phyloP scores from a whole-genome alignment of 2,888 invertebrate genomes.

The Amiota minor region DNA sequence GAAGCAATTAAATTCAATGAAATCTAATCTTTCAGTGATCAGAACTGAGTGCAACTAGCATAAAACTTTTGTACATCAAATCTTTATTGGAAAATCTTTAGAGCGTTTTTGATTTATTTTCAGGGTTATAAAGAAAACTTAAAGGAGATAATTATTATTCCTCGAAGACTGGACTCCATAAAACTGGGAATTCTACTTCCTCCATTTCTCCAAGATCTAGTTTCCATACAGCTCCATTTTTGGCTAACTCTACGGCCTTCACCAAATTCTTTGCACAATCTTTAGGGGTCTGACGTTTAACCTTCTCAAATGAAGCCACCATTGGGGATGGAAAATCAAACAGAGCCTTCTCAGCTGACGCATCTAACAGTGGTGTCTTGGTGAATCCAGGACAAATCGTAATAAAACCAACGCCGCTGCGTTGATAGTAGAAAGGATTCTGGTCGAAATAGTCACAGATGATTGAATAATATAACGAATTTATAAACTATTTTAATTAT shows the following conservation, averaged over 20 bases:
- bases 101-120: too few relatives aligned
- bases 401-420: slow-evolving; percentile 57
- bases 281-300: slow-evolving; percentile 56
- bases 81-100: too few relatives aligned
- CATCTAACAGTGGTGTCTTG: slow-evolving; percentile 53
- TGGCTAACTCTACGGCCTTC: slow-evolving; percentile 56
- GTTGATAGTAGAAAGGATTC: slow-evolving; percentile 50
- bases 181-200: slow-evolving; percentile 52
- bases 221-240: slow-evolving; percentile 64
- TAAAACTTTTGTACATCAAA: too few relatives aligned
- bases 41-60: too few relatives aligned
- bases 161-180: slow-evolving; percentile 54
- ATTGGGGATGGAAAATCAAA: slow-evolving; percentile 49
- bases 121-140: too few relatives aligned
- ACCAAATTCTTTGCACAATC: slow-evolving; percentile 62
- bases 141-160: background rate
- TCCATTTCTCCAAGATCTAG: slow-evolving; percentile 58
- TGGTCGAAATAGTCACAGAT: slow-evolving; percentile 29
- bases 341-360: slow-evolving; percentile 50
- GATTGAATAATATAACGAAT: background rate
- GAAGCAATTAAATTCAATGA: too few relatives aligned
- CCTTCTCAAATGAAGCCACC: slow-evolving; percentile 36
- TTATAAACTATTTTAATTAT: background rate
- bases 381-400: slow-evolving; percentile 66
- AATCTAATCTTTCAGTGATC: background rate